Evolutionary conservation across 2,888 invertebrate species (phyloP), one percentile per base, ranked within the genome.

Genomic region (Steinernema carpocapsae): DNA sequence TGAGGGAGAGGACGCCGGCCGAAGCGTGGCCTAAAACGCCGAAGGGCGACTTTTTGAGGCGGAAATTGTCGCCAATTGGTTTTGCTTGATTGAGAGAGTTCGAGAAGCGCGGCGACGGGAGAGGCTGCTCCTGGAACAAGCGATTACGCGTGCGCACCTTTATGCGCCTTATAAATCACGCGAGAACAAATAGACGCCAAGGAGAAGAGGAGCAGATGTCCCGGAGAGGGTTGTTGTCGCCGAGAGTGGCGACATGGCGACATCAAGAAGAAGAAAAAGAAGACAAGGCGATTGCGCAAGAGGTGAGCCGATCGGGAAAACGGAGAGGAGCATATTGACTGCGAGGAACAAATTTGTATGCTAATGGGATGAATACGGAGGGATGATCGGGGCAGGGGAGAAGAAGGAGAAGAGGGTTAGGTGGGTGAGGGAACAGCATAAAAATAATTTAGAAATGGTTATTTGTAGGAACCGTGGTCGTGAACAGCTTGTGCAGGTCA

Each of bases 21-120:
- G 32, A 6, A 6, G 37, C 10, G 37, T 3, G 10, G 10, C 37
- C 10, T 6, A 37, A 37, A 37, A 10, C 4, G 37, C 37, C 37
- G 37, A 37, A 37, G 64, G 37, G 32, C 29, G 64, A 19, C 64
- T 64, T 64, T 64, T 64, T 64, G 64, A 10, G 64, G 32, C 64
- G 64, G 64, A 64, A 64, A 64, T 64, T 64, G 64, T 64, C 64
- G 64, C 64, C 64, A 64, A 64, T 64, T 26, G 64, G 64, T 64
- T 64, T 56, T 64, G 26, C 26, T 32, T 64, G 64, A 64, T 64
- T 64, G 64, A 64, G 64, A 7, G 64, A 64, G 64, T 64, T 64
- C 32, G 64, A 64, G 64, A 22, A 26, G 26, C 32, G 64, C 29
- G 64, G 37, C 32, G 32, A 64, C 64, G 19, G 64, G 10, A 64